Evolutionary conservation across 2,113 vertebrate species (phyloP).

Genomic region (Empidonax traillii): DNA sequence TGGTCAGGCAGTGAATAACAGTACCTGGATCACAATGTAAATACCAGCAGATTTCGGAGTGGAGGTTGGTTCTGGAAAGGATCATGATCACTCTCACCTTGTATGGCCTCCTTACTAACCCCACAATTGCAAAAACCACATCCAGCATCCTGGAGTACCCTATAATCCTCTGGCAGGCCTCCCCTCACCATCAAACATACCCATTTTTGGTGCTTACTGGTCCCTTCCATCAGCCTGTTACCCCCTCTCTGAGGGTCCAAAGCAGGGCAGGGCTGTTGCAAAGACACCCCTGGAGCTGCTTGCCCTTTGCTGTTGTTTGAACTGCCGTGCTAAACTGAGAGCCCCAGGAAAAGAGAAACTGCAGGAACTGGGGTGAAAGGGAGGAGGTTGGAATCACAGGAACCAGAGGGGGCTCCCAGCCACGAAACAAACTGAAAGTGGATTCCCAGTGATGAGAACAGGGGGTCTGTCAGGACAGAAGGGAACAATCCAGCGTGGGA

Average conservation of each 20-base stretch:
- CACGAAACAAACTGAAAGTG: background rate
- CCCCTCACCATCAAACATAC: background rate
- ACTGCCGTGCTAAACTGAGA: background rate
- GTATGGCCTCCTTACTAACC: background rate
- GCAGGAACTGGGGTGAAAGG: background rate
- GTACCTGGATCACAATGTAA: background rate
- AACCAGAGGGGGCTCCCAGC: background rate
- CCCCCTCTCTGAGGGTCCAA: background rate
- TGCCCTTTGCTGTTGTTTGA: background rate
- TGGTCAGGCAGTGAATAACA: background rate
- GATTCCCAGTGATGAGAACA: background rate
- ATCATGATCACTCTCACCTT: background rate
- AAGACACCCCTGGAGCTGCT: background rate
- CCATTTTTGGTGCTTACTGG: background rate
- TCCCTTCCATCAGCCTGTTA: background rate
- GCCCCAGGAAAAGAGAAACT: background rate
- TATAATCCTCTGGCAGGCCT: background rate
- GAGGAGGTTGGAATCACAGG: background rate
- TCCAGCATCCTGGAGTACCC: background rate
- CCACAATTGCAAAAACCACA: rapidly evolving
- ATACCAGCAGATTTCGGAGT: background rate
- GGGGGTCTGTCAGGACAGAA: background rate
- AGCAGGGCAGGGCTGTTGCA: background rate
- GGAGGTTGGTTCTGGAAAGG: background rate
- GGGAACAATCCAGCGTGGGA: background rate